Evolutionary conservation across 2,113 vertebrate species (phyloP).

Genomic region (Meles meles): DNA sequence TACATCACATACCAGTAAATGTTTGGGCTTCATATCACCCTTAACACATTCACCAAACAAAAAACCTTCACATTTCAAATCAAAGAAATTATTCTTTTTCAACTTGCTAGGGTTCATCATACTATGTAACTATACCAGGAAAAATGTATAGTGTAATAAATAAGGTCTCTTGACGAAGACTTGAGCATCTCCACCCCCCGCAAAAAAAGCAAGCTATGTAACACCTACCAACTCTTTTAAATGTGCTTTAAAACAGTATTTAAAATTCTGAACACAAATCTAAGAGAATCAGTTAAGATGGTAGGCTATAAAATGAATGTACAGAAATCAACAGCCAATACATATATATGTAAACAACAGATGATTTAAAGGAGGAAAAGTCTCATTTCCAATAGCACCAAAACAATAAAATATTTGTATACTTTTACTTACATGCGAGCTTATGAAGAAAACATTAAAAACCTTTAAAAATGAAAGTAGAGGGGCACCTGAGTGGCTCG

Average conservation of each 20-base stretch:
- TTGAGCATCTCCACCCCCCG: neutral
- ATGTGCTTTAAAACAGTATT: neutral
- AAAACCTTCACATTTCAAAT: neutral
- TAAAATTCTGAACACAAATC: neutral
- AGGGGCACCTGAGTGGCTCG: neutral
- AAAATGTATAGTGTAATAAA: neutral
- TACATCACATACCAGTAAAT: neutral
- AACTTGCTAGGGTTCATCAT: neutral
- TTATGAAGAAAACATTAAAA: neutral
- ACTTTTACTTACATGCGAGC: neutral
- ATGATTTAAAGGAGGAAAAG: neutral
- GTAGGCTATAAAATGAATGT: neutral
- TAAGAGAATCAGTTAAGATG: neutral
- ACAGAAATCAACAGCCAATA: neutral
- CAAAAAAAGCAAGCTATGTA: neutral
- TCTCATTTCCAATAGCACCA: neutral
- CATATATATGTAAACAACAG: neutral
- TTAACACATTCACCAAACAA: neutral
- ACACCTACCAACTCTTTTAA: neutral
- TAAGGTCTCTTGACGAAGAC: neutral
- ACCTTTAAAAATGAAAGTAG: neutral
- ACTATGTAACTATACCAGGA: neutral
- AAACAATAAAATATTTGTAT: neutral
- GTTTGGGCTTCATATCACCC: neutral
- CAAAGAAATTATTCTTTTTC: neutral